These are phyloP conservation scores for Urocitellus parryii DNA, from an alignment of 2,113 vertebrate species.

Conservation along the genomic window DNA sequence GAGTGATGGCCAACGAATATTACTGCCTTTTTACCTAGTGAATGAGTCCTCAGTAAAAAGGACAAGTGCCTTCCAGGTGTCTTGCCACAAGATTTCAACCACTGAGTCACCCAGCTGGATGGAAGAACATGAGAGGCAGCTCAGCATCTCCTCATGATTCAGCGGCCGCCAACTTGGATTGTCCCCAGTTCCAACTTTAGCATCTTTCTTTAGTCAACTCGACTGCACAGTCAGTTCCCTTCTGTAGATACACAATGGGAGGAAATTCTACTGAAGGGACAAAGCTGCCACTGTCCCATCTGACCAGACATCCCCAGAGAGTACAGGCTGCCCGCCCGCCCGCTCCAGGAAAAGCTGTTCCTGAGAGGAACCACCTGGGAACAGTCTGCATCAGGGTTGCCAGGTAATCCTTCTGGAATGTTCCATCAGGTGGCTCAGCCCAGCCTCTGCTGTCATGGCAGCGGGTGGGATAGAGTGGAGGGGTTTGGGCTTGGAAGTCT, in stretches of 20 bases:
- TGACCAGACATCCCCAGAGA: not conserved
- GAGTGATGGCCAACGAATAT: conserved; percentile 67
- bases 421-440: not conserved
- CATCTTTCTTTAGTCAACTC: conserved; percentile 51
- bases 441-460: not conserved
- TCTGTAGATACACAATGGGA: conserved; percentile 57
- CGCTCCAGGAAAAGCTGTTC: not conserved
- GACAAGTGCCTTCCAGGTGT: conserved; percentile 77
- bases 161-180: conserved; percentile 53
- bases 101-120: conserved; percentile 68
- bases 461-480: not conserved
- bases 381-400: not conserved
- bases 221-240: conserved; percentile 26
- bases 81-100: conserved; percentile 64
- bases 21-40: conserved; percentile 59
- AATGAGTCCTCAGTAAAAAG: conserved; percentile 65
- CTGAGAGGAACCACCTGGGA: conserved; percentile 54
- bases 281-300: not conserved
- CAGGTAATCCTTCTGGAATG: not conserved
- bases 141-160: conserved; percentile 55
- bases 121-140: conserved; percentile 40
- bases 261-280: conserved; percentile 62
- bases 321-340: not conserved
- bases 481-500: not conserved
- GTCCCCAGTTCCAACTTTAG: conserved; percentile 67